Evolutionary conservation across 1,140 invertebrate species (phyloP).

Genomic region (Solen grandis): DNA sequence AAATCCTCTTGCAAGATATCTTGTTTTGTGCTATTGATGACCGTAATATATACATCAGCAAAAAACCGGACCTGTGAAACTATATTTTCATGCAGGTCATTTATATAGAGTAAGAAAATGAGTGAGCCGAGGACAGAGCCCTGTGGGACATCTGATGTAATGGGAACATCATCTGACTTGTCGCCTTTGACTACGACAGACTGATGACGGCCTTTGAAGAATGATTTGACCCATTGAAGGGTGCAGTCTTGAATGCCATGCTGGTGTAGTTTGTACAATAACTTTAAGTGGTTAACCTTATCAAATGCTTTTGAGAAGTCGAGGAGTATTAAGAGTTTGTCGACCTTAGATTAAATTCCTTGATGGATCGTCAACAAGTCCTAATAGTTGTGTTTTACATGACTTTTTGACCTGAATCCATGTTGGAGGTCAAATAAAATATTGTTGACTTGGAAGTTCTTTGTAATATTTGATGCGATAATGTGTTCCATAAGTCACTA

Average conservation of each 20-base stretch:
- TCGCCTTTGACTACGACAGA: neutral
- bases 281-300: constrained; percentile 18
- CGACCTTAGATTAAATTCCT: no score
- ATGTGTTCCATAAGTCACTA: no score
- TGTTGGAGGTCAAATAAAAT: constrained; percentile 38
- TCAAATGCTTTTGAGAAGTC: neutral
- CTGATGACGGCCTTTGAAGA: neutral
- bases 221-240: constrained; percentile 2
- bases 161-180: neutral
- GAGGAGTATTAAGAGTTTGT: constrained; percentile 6
- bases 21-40: neutral
- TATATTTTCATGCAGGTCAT: constrained; percentile 3
- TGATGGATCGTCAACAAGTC: no score
- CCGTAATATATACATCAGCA: constrained; percentile 25
- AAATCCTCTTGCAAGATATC: constrained; percentile 13
- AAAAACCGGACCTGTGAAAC: neutral
- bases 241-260: neutral
- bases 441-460: constrained; percentile 29
- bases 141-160: constrained; percentile 7
- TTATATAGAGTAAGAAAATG: constrained; percentile 24
- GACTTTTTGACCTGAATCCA: constrained; percentile 31
- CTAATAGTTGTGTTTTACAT: constrained; percentile 30
- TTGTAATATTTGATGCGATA: constrained; percentile 10
- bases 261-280: neutral
- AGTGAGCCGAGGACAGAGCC: constrained; percentile 11